phyloP scores from a whole-genome alignment of 1,140 invertebrate genomes.

The Orussus abietinus region DNA sequence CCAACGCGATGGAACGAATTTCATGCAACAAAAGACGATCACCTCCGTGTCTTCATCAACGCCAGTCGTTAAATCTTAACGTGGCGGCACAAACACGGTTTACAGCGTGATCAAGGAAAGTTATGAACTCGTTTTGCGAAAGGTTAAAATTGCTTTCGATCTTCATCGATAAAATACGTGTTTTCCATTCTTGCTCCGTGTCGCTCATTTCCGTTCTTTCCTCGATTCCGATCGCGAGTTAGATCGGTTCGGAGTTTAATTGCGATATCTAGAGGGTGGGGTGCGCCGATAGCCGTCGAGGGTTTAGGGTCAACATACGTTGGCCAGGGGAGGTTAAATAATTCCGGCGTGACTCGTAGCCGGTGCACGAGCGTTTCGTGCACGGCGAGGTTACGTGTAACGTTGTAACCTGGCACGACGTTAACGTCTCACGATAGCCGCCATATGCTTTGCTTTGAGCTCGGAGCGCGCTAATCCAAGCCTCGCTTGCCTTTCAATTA shows the following conservation, averaged over 20 bases:
- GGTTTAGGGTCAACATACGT: too few relatives aligned
- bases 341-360: constrained; percentile 24
- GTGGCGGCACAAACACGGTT: too few relatives aligned
- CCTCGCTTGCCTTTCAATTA: constrained; percentile 20
- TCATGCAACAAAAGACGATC: too few relatives aligned
- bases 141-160: too few relatives aligned
- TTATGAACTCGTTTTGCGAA: too few relatives aligned
- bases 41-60: too few relatives aligned
- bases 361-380: constrained; percentile 13
- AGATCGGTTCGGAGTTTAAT: constrained; percentile 31
- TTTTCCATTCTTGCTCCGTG: too few relatives aligned
- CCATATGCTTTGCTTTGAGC: constrained; percentile 31
- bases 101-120: too few relatives aligned
- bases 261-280: constrained; percentile 26
- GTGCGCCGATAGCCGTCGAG: too few relatives aligned
- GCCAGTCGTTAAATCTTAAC: too few relatives aligned
- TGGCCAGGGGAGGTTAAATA: constrained; percentile 22
- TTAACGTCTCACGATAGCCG: constrained; percentile 21
- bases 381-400: constrained; percentile 27
- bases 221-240: constrained; percentile 22
- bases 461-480: constrained; percentile 20
- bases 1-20: too few relatives aligned
- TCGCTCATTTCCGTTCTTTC: constrained; percentile 18
- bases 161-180: too few relatives aligned
- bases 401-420: constrained; percentile 19